Evolutionary conservation across 2,888 invertebrate species (phyloP), one percentile per base, ranked within the genome.

Genomic region (Hirtodrosophila confusa): DNA sequence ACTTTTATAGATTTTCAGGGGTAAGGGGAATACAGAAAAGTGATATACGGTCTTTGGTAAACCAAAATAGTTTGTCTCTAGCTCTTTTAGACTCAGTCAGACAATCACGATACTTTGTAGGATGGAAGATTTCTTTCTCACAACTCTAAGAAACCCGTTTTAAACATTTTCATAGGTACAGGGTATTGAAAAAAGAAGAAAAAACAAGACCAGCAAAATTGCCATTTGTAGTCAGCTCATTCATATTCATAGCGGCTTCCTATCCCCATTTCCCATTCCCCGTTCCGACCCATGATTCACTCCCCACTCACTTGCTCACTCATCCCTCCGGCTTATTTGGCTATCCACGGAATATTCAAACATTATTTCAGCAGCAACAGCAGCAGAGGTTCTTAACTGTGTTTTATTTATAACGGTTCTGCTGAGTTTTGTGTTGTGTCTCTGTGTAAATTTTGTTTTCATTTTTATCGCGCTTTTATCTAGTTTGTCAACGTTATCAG

Each of bases 401-500:
- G 75, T 83, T 78, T 80, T 82, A 86, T 83, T 82, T 86, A 82
- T 85, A 86, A 83, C 77, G 65, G 48, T 67, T 61, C 50, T 55
- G 69, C 27, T 41, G 62, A 27, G 50, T 35, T 33, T 23, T 17
- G 36, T 36, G 37, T 33, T 31, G 11, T 10, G 53, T 72, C 62
- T 61, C 63, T 79, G 64, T 68, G 65, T 73, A 79, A 76, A 63
- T 51, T 66, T 75, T 63, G 63, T 55, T 65, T 82, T 79, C 58
- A 75, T 71, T 80, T 85, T 82, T 82, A 82, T 82, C 82, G 84
- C 78, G 67, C 86, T 82, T 86, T 86, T 82, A 82, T 82, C 82
- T 86, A 78, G 84, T 86, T 82, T 82, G 82, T 82, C 82, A 86
- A 80, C 73, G 73, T 86, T 82, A 86, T 86, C 82, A 73, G 67